Base-by-base conservation (phyloP, 2,113 vertebrate genomes). In the Phaethornis superciliosus region DNA sequence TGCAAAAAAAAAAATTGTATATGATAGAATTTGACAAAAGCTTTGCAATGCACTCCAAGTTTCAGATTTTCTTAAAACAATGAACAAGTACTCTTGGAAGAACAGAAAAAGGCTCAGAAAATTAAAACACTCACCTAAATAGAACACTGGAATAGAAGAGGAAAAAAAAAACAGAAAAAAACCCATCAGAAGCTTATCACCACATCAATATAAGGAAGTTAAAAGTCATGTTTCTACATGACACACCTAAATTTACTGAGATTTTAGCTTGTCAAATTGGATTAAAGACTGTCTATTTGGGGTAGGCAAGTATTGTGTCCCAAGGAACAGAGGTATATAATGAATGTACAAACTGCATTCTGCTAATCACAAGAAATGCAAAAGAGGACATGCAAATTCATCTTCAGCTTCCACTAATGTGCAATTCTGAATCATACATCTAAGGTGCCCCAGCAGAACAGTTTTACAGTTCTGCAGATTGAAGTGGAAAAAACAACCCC, bases 121-220 rank as follows among this genome's bases (percentile, higher is more conserved):
- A 95, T 96, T 92, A 47, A 94, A 96, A 70, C 97, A 98, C 97
- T 98, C 97, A 98, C 97, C 97, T 97, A 98, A 97, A 98, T 96
- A 98, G 96, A 98, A 98, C 93, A 97, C 97, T 97, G 96, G 93
- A 96, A 97, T 90, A 90, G 84, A 26, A 40, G 94, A 91, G 93
- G 88, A 89, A 74, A 94, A 96, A 93, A 90, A 95, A 85, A 97
- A 97, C 83, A 97, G 95, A 97, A 75, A 98, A 94, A 97, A 95
- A 89, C 72, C 69, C 79, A 97, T 97, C 96, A 98, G 97, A 97
- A 97, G 81, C 52, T 44, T 95, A 87, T 96, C 91, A 96, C 70
- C 79, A 88, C 80, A 96, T 9, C 4, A 6, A 88, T 24, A 88
- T 46, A 65, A 95, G 74, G 79, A 91, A n/a, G 72, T 95, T 52